Base-by-base conservation (phyloP, 2,797 vertebrate species). In the Chaetodon trifasciatus region DNA sequence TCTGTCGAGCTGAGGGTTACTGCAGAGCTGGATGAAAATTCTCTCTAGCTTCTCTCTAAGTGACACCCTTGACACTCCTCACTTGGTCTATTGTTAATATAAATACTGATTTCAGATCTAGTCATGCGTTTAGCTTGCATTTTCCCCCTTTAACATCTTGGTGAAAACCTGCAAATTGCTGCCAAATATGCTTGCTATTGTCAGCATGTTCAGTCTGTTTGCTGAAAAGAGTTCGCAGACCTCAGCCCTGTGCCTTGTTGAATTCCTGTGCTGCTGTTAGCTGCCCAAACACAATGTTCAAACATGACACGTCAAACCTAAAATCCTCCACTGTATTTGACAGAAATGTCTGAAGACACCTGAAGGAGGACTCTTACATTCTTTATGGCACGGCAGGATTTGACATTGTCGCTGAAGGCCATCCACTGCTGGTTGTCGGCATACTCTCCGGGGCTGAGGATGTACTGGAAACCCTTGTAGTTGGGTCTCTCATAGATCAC, bases 381-480 rank as follows among this genome's bases (percentile, higher is more conserved):
- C 81, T 89, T 88, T 12, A 93, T 40, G 2, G 64, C 5, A 0
- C 90, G 88, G 60, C 92, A 93, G 82, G 92, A 92, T 21, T 86
- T 88, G 73, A 93, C 78, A 19, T 67, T 91, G 70, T 93, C 91
- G 4, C 63, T 93, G 83, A 91, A 91, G 69, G 90, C 90, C 91
- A 92, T 89, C 92, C 92, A 92, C 74, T 88, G 89, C 83, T 92
- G 90, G 86, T 37, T 91, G 89, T 93, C 89, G 0, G 68, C 39
- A 6, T 92, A 93, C 75, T 93, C 91, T 55, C 92, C 90, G 0
- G 89, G 88, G 74, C 37, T 85, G 28, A 93, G 90, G 67, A 92
- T n/a, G 49, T 92, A 92, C 85, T 91, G 89, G 86, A 86, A 89
- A 2, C 90, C 92, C 74, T 89, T 91, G 85, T 81, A 93, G 85